phyloP scores from a whole-genome alignment of 2,797 vertebrate genomes.

The Odontamblyopus rebecca region DNA sequence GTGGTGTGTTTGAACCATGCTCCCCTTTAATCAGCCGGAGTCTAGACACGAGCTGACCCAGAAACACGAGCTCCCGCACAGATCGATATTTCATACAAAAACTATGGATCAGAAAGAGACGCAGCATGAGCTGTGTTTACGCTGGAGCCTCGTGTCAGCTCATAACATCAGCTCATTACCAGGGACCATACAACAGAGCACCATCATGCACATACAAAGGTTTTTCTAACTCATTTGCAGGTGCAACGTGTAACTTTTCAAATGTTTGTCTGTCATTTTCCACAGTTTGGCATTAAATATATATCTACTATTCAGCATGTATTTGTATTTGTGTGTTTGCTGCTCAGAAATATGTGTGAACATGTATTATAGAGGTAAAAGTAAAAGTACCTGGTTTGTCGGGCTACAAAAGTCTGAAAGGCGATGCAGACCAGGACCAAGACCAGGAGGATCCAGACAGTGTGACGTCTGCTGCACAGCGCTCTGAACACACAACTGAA shows the following conservation, averaged over 20 bases:
- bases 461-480: constrained; percentile 62
- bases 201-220: no score
- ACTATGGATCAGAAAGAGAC: constrained; percentile 1
- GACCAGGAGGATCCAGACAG: constrained; percentile 71
- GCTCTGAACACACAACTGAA: constrained; percentile 69
- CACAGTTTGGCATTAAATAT: no score
- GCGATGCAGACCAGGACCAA: constrained; percentile 68
- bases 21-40: neutral
- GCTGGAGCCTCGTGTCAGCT: neutral
- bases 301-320: no score
- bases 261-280: no score
- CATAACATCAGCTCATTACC: neutral
- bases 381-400: constrained; percentile 63
- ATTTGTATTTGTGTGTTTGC: no score
- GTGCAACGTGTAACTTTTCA: no score
- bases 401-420: constrained; percentile 72
- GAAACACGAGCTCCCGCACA: constrained; percentile 4
- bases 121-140: constrained; percentile 8
- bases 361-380: neutral
- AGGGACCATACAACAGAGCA: neutral
- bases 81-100: constrained; percentile 15
- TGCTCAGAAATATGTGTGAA: no score
- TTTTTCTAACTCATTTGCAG: neutral
- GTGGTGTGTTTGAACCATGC: neutral
- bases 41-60: constrained; percentile 6